Conservation (phyloP, 2,888 invertebrate species). For the Siphonodentalium dalli region DNA sequence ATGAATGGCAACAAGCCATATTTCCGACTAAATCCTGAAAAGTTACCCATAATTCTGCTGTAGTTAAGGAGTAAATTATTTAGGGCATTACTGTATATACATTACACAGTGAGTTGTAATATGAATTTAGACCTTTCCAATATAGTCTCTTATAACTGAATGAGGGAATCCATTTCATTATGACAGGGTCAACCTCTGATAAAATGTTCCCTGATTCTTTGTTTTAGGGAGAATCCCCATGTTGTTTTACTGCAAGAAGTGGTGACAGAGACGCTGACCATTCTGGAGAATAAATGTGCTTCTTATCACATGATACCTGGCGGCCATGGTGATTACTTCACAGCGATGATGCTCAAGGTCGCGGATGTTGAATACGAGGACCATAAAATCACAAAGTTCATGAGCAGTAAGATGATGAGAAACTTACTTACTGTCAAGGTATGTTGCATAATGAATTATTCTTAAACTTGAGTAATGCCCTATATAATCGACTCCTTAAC, state of each 20-base stretch:
- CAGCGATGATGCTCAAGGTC: slow-evolving; percentile 65
- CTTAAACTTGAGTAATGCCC: no score
- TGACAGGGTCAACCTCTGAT: neutral
- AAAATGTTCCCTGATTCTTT: neutral
- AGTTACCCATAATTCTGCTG: no score
- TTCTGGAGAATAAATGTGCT: slow-evolving; percentile 62
- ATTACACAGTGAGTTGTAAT: no score
- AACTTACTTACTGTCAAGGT: slow-evolving; percentile 69
- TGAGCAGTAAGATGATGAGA: slow-evolving; percentile 68
- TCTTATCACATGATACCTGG: slow-evolving; percentile 39
- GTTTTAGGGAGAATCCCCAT: slow-evolving; percentile 69
- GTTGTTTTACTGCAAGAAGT: slow-evolving; percentile 72
- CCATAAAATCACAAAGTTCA: slow-evolving; percentile 67
- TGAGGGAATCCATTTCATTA: neutral
- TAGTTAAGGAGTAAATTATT: no score
- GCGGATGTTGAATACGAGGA: slow-evolving; percentile 62
- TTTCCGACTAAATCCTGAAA: no score
- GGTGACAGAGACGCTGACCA: slow-evolving; percentile 64
- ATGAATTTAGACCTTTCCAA: no score
- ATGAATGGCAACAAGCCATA: no score
- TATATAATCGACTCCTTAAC: no score
- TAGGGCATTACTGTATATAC: no score
- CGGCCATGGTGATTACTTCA: slow-evolving; percentile 65
- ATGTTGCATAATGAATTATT: slow-evolving; percentile 10
- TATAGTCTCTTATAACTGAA: neutral